These are phyloP conservation scores for Champsocephalus esox DNA, from an alignment of 2,797 vertebrate genomes.

Conservation along the genomic window DNA sequence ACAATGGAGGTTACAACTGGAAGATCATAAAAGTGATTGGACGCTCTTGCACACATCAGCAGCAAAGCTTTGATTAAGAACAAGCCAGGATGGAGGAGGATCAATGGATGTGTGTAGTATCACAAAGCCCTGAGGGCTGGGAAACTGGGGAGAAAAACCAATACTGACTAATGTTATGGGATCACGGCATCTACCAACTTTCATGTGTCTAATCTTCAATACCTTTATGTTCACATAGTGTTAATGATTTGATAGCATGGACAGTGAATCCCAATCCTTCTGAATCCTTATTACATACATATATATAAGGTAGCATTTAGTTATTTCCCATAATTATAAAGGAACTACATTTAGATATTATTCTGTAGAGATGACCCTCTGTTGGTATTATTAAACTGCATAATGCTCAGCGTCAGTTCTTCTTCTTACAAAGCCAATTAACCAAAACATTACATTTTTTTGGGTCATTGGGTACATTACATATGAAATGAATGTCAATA, in stretches of 20 bases:
- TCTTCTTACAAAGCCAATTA: no score
- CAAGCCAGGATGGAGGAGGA: conserved; percentile 49
- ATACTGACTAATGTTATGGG: conserved; percentile 3
- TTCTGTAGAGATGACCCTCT: background rate
- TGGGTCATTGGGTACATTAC: background rate
- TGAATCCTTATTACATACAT: background rate
- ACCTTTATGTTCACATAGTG: background rate
- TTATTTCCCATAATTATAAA: background rate
- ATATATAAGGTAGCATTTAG: background rate
- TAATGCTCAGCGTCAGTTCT: background rate
- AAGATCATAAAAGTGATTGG: conserved; percentile 70
- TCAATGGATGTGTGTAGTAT: conserved; percentile 59
- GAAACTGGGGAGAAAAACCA: background rate
- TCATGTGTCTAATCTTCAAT: conserved; percentile 1
- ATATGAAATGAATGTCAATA: background rate
- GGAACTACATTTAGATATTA: background rate
- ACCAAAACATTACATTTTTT: background rate
- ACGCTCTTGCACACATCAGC: conserved; percentile 31
- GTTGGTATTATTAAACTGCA: background rate
- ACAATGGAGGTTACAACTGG: conserved; percentile 52
- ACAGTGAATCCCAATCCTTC: background rate
- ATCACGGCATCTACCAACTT: background rate
- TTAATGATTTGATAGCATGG: background rate
- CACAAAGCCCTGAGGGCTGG: conserved; percentile 27
- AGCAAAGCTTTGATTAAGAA: conserved; percentile 67